These are phyloP conservation scores for Gavia stellata DNA, from an alignment of 2,113 vertebrate species.

Conservation along the genomic window DNA sequence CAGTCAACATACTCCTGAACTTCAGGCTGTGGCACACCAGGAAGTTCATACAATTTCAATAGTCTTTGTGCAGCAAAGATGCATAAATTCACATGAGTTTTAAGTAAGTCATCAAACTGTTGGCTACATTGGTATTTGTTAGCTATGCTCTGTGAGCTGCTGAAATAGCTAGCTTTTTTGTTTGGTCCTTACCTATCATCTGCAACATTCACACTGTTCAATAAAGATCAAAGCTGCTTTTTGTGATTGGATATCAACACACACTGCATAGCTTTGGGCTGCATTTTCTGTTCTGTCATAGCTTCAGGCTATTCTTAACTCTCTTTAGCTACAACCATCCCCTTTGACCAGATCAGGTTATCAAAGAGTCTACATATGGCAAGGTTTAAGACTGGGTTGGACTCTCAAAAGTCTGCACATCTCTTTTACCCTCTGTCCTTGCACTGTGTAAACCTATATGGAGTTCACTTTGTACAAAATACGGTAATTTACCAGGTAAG, in stretches of 20 bases:
- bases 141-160: neutral
- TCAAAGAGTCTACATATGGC: neutral
- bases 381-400: neutral
- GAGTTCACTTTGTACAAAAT: neutral
- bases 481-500: neutral
- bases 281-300: neutral
- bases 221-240: neutral
- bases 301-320: neutral
- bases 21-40: neutral
- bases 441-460: neutral
- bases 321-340: neutral
- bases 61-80: neutral
- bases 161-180: neutral
- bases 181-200: neutral
- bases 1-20: neutral
- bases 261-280: neutral
- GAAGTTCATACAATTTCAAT: neutral
- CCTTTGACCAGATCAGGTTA: neutral
- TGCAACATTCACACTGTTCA: neutral
- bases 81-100: neutral
- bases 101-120: neutral
- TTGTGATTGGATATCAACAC: neutral
- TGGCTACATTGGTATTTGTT: neutral
- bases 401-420: neutral
- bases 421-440: neutral